Conservation (phyloP, 2,797 vertebrate species). For the Caiman crocodilus region DNA sequence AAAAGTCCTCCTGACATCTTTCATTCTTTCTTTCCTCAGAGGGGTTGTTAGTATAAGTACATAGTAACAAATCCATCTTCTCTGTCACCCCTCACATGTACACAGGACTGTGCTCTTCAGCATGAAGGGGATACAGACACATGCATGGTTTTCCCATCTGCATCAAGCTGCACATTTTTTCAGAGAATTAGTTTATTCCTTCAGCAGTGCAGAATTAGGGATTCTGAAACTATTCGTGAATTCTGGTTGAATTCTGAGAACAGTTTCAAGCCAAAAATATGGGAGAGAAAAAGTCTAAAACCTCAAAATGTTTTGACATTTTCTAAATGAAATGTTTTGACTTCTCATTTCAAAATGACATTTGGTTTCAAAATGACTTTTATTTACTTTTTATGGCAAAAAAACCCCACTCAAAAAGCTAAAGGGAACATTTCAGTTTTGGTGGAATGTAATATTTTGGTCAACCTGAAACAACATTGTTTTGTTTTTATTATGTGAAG, state of each 20-base stretch:
- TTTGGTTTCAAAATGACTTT: not conserved
- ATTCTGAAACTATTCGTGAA: not conserved
- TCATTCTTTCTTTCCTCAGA: fast-evolving
- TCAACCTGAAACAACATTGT: not conserved
- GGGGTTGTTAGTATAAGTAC: not conserved
- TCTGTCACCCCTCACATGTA: not conserved
- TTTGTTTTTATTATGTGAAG: not conserved
- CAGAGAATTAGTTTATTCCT: fast-evolving
- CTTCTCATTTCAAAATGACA: not conserved
- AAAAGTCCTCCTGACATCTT: fast-evolving
- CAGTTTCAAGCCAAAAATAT: not conserved
- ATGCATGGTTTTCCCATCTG: not conserved
- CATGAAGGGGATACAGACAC: not conserved
- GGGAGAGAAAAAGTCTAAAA: not conserved
- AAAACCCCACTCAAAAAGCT: not conserved
- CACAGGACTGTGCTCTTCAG: fast-evolving
- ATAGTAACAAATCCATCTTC: not conserved
- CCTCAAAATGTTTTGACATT: not conserved
- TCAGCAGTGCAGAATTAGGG: not conserved
- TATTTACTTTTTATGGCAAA: not conserved
- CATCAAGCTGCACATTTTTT: not conserved
- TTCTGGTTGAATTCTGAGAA: not conserved
- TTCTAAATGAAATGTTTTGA: not conserved
- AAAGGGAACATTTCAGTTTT: not conserved
- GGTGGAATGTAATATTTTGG: not conserved